A percentile compares a stretch with the other conserved stretches of the same genome.
phyloP scores from a whole-genome alignment of 2,797 vertebrate genomes.

The Sebastes cheni region DNA sequence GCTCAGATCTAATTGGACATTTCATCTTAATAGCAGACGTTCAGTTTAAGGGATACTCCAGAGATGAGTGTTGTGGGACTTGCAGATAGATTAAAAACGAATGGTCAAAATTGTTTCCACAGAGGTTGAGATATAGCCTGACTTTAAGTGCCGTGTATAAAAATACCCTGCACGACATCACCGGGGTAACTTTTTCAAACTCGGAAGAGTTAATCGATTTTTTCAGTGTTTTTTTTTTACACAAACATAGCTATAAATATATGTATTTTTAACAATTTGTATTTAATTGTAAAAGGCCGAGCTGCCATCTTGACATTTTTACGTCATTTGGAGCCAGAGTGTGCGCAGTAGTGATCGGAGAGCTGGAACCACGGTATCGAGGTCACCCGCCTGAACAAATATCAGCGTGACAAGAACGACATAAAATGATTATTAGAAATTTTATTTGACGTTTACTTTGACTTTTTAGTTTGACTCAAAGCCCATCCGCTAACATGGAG shows the following conservation, averaged over 20 bases:
- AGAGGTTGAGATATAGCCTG: background rate
- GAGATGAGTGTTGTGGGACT: background rate
- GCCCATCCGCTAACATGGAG: too few species aligned
- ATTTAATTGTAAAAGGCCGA: background rate
- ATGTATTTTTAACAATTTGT: background rate
- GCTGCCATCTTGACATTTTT: too few species aligned
- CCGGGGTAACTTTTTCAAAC: background rate
- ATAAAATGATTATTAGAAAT: too few species aligned
- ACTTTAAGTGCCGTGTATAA: background rate
- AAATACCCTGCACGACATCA: background rate
- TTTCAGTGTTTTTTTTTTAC: background rate
- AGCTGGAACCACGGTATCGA: too few species aligned
- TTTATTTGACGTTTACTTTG: too few species aligned
- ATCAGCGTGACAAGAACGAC: too few species aligned
- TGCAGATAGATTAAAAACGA: background rate
- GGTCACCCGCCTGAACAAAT: too few species aligned
- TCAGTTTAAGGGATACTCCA: slow-evolving; percentile 6
- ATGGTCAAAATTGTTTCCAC: background rate
- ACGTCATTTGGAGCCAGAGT: too few species aligned
- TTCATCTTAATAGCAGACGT: background rate
- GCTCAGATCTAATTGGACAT: slow-evolving; percentile 5
- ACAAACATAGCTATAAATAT: too few species aligned
- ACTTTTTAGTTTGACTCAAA: too few species aligned
- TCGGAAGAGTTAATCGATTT: background rate
- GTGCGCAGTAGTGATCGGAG: too few species aligned